phyloP scores from a whole-genome alignment of 2,888 invertebrate genomes.

The Prosapia bicincta region DNA sequence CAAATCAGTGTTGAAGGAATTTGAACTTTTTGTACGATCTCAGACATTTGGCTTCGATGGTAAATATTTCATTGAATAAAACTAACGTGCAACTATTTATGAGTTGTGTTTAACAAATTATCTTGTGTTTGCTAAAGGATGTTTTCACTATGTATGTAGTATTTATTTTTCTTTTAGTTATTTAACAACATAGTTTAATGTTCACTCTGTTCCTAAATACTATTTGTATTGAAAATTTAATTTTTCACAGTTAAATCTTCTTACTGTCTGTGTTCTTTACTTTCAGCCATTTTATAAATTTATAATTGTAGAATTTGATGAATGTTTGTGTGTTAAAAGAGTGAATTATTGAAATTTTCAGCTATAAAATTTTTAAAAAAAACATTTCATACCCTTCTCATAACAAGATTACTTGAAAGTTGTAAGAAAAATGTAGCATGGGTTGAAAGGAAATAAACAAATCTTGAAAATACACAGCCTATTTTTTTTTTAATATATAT shows the following conservation, averaged over 20 bases:
- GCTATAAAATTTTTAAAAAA: no score
- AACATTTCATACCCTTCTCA: no score
- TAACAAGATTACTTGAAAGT: no score
- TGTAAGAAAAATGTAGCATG: not conserved
- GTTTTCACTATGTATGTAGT: constrained; percentile 1
- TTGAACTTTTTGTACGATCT: not conserved
- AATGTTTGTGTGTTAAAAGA: not conserved
- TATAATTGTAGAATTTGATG: not conserved
- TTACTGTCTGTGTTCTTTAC: not conserved
- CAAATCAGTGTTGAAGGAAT: not conserved
- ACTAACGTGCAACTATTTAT: not conserved
- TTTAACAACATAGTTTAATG: not conserved
- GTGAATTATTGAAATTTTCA: not conserved
- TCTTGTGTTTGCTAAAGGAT: not conserved
- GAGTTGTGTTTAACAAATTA: not conserved
- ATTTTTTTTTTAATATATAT: not conserved
- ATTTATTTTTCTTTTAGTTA: not conserved
- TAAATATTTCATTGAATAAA: not conserved
- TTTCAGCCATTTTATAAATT: not conserved
- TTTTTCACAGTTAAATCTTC: not conserved
- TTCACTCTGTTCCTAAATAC: not conserved
- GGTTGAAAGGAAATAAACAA: not conserved
- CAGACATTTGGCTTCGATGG: not conserved
- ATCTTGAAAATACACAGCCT: no score
- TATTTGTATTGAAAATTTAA: not conserved